These are phyloP conservation scores for Lepidocolaptes lacrymiger DNA, from an alignment of 2,797 vertebrate species.

Conservation along the genomic window DNA sequence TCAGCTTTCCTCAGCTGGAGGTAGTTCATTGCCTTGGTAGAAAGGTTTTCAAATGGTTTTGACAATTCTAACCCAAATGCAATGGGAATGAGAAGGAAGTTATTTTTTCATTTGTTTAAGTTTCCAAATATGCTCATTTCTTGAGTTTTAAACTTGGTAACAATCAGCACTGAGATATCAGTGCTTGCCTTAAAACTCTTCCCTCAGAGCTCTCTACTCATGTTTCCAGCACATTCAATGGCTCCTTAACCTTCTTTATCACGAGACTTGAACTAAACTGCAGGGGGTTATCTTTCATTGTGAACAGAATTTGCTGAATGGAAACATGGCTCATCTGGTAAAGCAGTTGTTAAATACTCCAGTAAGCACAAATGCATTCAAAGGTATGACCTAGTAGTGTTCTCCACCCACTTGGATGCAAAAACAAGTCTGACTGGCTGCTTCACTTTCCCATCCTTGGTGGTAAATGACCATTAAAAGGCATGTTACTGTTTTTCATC, in stretches of 20 bases:
- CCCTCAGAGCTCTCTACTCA: neutral
- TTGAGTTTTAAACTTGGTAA: neutral
- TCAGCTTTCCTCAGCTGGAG: neutral
- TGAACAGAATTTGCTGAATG: neutral
- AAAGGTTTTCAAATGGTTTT: neutral
- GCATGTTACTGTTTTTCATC: neutral
- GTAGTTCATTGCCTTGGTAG: neutral
- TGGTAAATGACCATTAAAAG: neutral
- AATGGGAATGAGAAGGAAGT: neutral
- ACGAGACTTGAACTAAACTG: neutral
- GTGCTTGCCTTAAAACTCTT: neutral
- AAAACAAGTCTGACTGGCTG: neutral
- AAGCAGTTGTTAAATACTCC: neutral
- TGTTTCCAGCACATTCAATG: neutral
- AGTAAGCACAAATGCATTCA: neutral
- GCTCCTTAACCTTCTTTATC: neutral
- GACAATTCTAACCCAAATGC: neutral
- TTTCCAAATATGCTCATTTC: neutral
- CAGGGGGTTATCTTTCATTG: accelerated
- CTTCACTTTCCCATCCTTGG: neutral
- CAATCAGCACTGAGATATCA: neutral
- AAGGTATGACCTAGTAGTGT: neutral
- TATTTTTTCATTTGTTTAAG: neutral
- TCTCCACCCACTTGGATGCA: neutral
- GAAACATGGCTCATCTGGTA: neutral